Evolutionary conservation across 1,140 invertebrate species (phyloP).

Genomic region (Aphaenogaster ashmeadi): DNA sequence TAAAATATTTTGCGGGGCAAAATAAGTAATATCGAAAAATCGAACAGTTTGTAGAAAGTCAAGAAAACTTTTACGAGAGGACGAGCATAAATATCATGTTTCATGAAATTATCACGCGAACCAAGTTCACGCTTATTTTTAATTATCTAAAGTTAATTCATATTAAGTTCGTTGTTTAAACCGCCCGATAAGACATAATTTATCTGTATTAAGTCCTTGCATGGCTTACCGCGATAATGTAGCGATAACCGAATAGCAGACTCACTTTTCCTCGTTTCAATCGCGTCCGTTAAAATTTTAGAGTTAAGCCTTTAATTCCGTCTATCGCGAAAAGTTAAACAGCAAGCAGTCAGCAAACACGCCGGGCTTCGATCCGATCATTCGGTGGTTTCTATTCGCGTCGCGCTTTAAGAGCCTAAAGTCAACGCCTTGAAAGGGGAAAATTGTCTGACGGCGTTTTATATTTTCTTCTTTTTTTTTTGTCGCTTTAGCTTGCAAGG

Average conservation of each 20-base stretch:
- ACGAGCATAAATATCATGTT: not conserved
- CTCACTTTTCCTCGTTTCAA: conserved; percentile 20
- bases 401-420: conserved; percentile 51
- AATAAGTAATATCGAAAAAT: not conserved
- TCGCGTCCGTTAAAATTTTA: not conserved
- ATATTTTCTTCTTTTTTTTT: conserved; percentile 18
- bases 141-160: not conserved
- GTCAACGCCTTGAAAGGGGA: conserved; percentile 12
- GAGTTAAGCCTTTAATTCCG: not conserved
- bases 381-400: conserved; percentile 35
- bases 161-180: conserved; percentile 11
- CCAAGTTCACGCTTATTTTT: not conserved
- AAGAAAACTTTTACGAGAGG: not conserved
- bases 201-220: conserved; percentile 15
- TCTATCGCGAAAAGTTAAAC: not conserved
- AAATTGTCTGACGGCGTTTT: conserved; percentile 46
- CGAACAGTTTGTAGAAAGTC: not conserved
- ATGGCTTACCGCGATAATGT: conserved; percentile 15
- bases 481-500: conserved; percentile 28
- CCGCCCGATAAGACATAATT: not conserved
- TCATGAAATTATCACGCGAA: not conserved
- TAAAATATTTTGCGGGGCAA: not conserved
- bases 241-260: conserved; percentile 2
- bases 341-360: not conserved
- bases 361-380: conserved; percentile 43